These are phyloP conservation scores for Arbacia lixula DNA, from an alignment of 53 echinoderm and acorn worm genomes.

Conservation along the genomic window DNA sequence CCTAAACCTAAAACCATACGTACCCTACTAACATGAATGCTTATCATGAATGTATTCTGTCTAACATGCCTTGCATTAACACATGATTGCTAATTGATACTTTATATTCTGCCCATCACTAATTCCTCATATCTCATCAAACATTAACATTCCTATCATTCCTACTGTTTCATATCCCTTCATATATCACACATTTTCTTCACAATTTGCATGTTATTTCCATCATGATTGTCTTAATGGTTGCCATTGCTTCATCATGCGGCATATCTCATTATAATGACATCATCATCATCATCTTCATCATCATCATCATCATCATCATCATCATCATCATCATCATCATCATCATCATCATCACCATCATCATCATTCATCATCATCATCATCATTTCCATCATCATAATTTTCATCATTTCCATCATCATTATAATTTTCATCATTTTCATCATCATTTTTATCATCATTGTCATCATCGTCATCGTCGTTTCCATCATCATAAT, in stretches of 20 bases:
- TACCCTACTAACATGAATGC: not conserved
- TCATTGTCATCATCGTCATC: not conserved
- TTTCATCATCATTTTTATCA: not conserved
- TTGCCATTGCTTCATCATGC: not conserved
- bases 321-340: not conserved
- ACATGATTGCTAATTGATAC: not conserved
- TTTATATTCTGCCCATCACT: not conserved
- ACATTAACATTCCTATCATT: not conserved
- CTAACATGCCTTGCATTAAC: not conserved
- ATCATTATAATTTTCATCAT: not conserved
- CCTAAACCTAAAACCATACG: not conserved
- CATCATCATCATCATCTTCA: not conserved
- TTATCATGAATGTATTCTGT: not conserved
- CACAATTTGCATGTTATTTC: constrained; percentile 12
- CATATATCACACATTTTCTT: no score
- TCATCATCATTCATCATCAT: constrained; percentile 3
- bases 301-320: constrained; percentile 3
- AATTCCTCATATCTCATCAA: not conserved
- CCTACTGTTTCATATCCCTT: not conserved
- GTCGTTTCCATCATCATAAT: not conserved
- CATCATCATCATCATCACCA: constrained; percentile 14
- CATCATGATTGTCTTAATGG: not conserved
- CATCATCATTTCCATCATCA: not conserved
- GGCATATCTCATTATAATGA: not conserved
- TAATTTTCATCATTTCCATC: not conserved